Conservation (phyloP, 2,888 invertebrate genomes). For the Unio delphinus region DNA sequence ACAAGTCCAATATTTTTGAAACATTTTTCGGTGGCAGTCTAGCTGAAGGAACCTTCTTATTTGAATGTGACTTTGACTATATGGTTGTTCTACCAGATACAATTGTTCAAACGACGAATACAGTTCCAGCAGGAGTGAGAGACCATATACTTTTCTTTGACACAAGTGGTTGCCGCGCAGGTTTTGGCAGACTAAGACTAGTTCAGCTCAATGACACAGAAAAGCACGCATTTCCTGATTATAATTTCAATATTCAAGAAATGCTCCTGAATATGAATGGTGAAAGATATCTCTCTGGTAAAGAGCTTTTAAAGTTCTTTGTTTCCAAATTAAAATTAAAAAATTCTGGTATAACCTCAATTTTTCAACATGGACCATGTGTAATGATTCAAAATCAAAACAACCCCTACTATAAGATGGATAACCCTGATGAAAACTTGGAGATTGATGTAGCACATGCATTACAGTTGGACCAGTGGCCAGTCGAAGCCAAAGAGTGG, state of each 20-base stretch:
- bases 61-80: conserved; percentile 9
- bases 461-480: conserved; percentile 10
- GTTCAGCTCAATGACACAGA: conserved; percentile 5
- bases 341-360: too few relatives aligned
- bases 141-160: conserved; percentile 4
- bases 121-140: not conserved
- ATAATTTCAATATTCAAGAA: not conserved
- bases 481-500: conserved; percentile 13
- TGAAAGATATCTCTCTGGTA: conserved; percentile 6
- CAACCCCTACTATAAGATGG: not conserved
- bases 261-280: not conserved
- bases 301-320: conserved; percentile 3
- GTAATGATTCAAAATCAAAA: not conserved
- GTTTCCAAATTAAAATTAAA: too few relatives aligned
- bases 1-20: not conserved
- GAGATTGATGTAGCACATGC: conserved; percentile 11
- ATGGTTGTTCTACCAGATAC: conserved; percentile 8
- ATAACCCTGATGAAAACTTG: not conserved
- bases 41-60: conserved; percentile 6
- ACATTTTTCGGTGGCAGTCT: conserved; percentile 8
- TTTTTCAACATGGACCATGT: conserved; percentile 9
- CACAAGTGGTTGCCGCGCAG: conserved; percentile 1
- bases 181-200: conserved; percentile 5
- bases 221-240: not conserved
- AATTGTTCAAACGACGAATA: not conserved